Base-by-base conservation (phyloP, 2,113 vertebrate genomes). In the Gopherus evgoodei region DNA sequence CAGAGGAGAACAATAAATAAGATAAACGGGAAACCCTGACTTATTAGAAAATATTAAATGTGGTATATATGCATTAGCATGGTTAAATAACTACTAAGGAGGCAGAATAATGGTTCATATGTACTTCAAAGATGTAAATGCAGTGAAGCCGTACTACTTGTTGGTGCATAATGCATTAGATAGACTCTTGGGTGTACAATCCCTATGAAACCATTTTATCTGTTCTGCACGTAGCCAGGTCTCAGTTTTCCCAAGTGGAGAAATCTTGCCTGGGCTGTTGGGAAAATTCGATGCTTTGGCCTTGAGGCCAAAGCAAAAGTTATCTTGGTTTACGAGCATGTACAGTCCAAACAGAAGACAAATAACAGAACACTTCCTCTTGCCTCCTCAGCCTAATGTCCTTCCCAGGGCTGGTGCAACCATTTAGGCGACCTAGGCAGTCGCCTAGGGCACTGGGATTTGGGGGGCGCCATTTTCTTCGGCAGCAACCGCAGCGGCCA, bases 1-100 rank as follows among this genome's bases (percentile, higher is more conserved):
- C 62, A 69, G 35, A 7, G 29, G 5, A 69, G 16, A 69, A 69
- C 31, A 69, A 35, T n/a, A n/a, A 69, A 35, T n/a, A 69, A 69
- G 62, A 69, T 69, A 4, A 69, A 69, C 19, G 62, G 62, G 31
- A 69, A 69, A 31, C 14, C 16, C 62, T n/a, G 31, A 69, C 16
- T 76, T 95, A 94, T 76, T 9, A 93, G 93, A 44, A 95, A 93
- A 95, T 89, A 94, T 80, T 93, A 35, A 24, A 88, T 91, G 52
- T 50, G 75, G 88, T 87, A 96, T 94, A 94, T 95, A 95, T 90
- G 54, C 93, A 94, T 96, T 97, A 94, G 82, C 91, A 87, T 57
- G 84, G 57, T 85, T 95, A 97, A 93, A 95, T 87, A 69, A 91
- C 29, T 19, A 65, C 35, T 69, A n/a, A 19, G 59, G 31, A 65